Conservation (phyloP, 2,888 invertebrate species). For the Cantharis nigra region DNA sequence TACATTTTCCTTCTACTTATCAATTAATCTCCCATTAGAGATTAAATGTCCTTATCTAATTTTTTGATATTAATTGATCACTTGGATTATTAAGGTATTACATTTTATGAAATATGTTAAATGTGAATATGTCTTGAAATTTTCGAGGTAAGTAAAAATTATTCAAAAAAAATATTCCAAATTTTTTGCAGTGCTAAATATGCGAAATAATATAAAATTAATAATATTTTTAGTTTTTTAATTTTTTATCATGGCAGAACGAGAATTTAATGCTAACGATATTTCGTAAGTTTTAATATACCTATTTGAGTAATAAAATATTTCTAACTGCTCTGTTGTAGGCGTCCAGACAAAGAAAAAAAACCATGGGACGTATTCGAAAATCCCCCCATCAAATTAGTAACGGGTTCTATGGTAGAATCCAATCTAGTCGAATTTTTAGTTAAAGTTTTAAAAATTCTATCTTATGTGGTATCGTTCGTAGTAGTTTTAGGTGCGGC, state of each 20-base stretch:
- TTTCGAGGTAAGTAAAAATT: not conserved
- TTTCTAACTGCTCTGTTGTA: not conserved
- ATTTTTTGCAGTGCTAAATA: too few relatives aligned
- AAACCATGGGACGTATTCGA: slow-evolving; percentile 82
- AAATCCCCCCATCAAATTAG: slow-evolving; percentile 69
- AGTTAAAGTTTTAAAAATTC: slow-evolving; percentile 67
- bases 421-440: slow-evolving; percentile 65
- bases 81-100: not conserved
- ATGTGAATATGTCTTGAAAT: not conserved
- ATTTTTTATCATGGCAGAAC: not conserved
- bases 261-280: not conserved
- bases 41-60: not conserved
- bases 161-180: not conserved
- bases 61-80: not conserved
- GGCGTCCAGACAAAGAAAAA: slow-evolving; percentile 55
- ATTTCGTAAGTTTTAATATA: not conserved
- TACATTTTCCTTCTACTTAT: not conserved
- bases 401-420: slow-evolving; percentile 70
- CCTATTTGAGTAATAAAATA: not conserved
- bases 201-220: too few relatives aligned
- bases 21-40: not conserved
- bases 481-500: slow-evolving; percentile 67
- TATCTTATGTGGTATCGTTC: slow-evolving; percentile 73
- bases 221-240: not conserved
- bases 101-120: not conserved